Base-by-base conservation (phyloP, 2,113 vertebrate genomes). In the Orthonyx spaldingii region DNA sequence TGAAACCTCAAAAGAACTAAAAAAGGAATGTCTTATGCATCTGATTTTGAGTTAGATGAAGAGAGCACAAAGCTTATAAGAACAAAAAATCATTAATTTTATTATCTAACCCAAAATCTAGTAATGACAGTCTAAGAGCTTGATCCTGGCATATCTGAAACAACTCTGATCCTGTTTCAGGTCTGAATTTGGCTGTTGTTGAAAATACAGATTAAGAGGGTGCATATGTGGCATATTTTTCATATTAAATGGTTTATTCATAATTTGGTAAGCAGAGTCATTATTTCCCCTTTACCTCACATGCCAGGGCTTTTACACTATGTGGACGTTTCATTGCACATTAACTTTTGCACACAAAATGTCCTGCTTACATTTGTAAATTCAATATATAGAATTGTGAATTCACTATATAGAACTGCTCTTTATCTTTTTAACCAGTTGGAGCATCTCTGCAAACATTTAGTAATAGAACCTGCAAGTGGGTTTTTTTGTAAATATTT, bases 271-370 rank as follows among this genome's bases (percentile, higher is more conserved):
- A 94, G 32, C 49, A 41, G 28, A 65, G 10, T 52, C 21, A 37
- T 55, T 68, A 30, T 78, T 93, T 90, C 15, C 15, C 19, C 61
- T 82, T 84, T 64, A 76, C 4, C 13, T 12, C 26, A 44, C 18
- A 11, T 72, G 7, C 35, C 30, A 59, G 44, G 30, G 18, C 17
- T 86, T 80, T 86, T 56, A 47, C 33, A 72, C 19, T 0, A 0
- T 52, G 14, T 60, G 10, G 1, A 41, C 0, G 0, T 64, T 82
- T 75, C 35, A 44, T 41, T 82, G 28, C 2, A 1, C 19, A 10
- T 59, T 63, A 71, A 39, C 9, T 64, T 89, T 41, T 88, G 63
- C 41, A 21, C 33, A 47, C 11, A 56, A 83, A 72, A 9, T 21
- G 1, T 56, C 46, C 12, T 42, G 10, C 64, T 79, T 79, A 53